phyloP scores from a whole-genome alignment of 2,797 vertebrate genomes.

The Microtus obscurus region DNA sequence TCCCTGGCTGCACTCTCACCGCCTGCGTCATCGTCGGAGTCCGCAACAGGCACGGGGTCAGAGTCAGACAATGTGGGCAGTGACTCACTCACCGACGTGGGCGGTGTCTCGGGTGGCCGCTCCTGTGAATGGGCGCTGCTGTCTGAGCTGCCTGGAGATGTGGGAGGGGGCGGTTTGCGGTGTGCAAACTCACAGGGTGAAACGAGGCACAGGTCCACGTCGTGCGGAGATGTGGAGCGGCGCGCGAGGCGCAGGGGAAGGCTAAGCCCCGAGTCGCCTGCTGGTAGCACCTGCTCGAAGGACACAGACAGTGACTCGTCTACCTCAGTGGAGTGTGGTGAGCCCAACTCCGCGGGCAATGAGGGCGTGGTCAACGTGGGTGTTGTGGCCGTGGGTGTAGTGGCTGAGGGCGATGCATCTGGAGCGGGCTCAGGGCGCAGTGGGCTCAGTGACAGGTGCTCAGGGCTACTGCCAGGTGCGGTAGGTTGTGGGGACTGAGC shows the following conservation, averaged over 20 bases:
- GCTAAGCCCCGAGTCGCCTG: conserved; percentile 87
- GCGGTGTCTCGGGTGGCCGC: conserved; percentile 87
- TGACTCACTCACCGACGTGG: conserved; percentile 92
- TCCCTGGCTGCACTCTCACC: conserved; percentile 83
- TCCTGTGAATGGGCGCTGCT: conserved; percentile 91
- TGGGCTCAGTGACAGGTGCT: conserved; percentile 93
- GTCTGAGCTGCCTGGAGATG: conserved; percentile 85
- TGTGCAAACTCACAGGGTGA: conserved; percentile 97
- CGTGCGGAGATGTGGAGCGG: conserved; percentile 90
- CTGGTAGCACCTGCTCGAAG: conserved; percentile 92
- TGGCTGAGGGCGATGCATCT: conserved; percentile 92
- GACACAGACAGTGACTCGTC: conserved; percentile 95
- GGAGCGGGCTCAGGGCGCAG: conserved; percentile 89
- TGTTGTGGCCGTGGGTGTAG: conserved; percentile 91
- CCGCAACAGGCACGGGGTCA: conserved; percentile 87
- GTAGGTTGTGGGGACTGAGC: conserved; percentile 87
- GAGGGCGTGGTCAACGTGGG: conserved; percentile 92
- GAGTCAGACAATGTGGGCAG: conserved; percentile 92
- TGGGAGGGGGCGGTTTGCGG: conserved; percentile 81
- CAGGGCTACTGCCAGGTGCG: conserved; percentile 62
- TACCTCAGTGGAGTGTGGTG: conserved; percentile 94
- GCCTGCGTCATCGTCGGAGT: conserved; percentile 88
- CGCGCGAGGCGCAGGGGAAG: conserved; percentile 87
- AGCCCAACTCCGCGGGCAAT: conserved; percentile 92
- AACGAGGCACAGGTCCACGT: conserved; percentile 96